These are phyloP conservation scores for Thymelicus acteon DNA, from an alignment of 2,888 invertebrate species.

Conservation along the genomic window DNA sequence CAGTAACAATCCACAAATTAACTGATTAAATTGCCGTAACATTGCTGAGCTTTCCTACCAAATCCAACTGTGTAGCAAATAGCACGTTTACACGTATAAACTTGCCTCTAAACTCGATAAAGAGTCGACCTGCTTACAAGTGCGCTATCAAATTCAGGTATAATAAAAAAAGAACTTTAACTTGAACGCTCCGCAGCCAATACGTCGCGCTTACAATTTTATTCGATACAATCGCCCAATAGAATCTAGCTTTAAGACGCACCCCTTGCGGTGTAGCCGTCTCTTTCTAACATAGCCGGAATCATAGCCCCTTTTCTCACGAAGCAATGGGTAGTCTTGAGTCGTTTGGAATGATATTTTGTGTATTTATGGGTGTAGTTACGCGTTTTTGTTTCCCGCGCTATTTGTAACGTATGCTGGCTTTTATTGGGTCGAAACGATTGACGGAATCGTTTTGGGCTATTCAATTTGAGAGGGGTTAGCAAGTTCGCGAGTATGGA, in stretches of 20 bases:
- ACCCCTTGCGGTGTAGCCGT: conserved; percentile 53
- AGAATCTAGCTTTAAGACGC: conserved; percentile 62
- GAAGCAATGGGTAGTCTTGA: conserved; percentile 43
- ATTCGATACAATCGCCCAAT: conserved; percentile 67
- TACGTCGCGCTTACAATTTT: conserved; percentile 57
- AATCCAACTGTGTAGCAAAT: conserved; percentile 24
- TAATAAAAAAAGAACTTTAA: conserved; percentile 56
- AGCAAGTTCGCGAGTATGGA: not conserved
- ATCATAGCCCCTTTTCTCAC: conserved; percentile 46
- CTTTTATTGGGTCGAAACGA: conserved; percentile 49
- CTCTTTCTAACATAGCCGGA: conserved; percentile 56
- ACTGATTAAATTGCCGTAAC: not conserved
- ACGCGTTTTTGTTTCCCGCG: conserved; percentile 50
- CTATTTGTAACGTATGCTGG: conserved; percentile 49
- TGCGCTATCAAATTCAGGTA: conserved; percentile 69
- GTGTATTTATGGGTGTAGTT: conserved; percentile 47
- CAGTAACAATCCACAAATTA: not conserved
- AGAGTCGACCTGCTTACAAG: conserved; percentile 61
- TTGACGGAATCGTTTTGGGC: conserved; percentile 47
- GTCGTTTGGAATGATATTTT: conserved; percentile 47
- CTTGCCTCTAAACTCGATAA: conserved; percentile 47
- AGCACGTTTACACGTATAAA: conserved; percentile 49
- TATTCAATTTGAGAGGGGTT: not conserved
- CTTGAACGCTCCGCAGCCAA: conserved; percentile 54
- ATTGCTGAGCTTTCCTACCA: not conserved